Evolutionary conservation across 2,113 vertebrate genomes (phyloP), one percentile per base, ranked within the genome.

Genomic region (Nycticebus coucang): DNA sequence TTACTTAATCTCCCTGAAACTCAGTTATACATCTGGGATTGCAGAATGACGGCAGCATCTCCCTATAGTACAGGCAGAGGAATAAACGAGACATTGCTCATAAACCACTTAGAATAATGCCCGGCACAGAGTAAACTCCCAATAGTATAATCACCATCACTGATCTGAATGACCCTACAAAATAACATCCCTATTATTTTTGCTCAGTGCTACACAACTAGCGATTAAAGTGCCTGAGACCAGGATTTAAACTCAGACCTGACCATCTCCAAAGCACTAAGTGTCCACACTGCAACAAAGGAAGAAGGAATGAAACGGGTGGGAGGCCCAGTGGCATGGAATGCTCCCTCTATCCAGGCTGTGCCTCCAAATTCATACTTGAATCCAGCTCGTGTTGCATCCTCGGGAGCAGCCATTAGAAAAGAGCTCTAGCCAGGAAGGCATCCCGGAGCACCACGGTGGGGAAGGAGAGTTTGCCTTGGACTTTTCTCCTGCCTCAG

Each of bases 231-330:
- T 79, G 7, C 50, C 55, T 84, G 68, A 66, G 71, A 59, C 22
- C 21, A 93, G 45, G 30, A 79, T 57, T 82, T 81, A 94, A 96
- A 94, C 26, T 60, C 17, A 74, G 45, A 92, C 35, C 55, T 80
- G 75, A 68, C 69, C 35, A 33, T 59, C 21, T 66, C 68, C 45
- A 74, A 85, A 91, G 45, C 7, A 13, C 30, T 24, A 82, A 88
- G 28, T 28, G 15, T 41, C 64, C 59, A 35, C 3, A 60, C 1
- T 14, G 6, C 0, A 6, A 59, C 8, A 74, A 2, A 28, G 7
- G 45, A 83, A 89, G 37, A 50, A 11, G 4, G 21, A 94, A 83
- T 35, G 14, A 71, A 82, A 53, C 2, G 37, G 60, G 55, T 60
- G 55, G 5, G 26, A 75, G 33, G 69, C n/a, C 26, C 62, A 69